Conservation (phyloP, 2,113 vertebrate genomes). For the Oceanites oceanicus region DNA sequence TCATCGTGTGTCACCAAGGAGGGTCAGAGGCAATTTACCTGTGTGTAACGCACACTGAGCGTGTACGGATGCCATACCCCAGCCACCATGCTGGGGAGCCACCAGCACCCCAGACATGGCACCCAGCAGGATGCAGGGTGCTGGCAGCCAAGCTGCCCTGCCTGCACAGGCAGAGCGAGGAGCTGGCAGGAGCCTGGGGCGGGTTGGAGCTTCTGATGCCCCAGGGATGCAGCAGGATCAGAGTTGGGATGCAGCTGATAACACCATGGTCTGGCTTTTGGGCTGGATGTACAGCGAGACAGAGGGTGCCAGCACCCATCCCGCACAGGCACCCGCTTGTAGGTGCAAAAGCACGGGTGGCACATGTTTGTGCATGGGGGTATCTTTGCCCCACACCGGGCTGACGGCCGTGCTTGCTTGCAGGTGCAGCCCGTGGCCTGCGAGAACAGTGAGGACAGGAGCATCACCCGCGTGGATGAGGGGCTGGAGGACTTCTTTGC, state of each 20-base stretch:
- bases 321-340: background rate
- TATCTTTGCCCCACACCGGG: fast-evolving
- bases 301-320: background rate
- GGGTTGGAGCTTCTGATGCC: background rate
- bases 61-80: background rate
- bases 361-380: fast-evolving
- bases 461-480: constrained; percentile 88
- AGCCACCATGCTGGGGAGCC: background rate
- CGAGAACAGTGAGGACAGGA: constrained; percentile 84
- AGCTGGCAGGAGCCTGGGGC: background rate
- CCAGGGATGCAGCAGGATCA: background rate
- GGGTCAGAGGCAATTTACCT: background rate
- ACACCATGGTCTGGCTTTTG: background rate
- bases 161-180: background rate
- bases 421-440: constrained; percentile 82
- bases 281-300: fast-evolving
- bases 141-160: background rate
- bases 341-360: fast-evolving
- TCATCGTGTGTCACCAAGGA: background rate
- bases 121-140: background rate
- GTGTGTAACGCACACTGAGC: fast-evolving
- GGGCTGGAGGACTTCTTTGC: constrained; percentile 97
- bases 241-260: background rate
- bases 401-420: background rate
- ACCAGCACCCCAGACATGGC: background rate